phyloP scores from a whole-genome alignment of 2,888 invertebrate genomes.

The Drosophila nigritarsus region DNA sequence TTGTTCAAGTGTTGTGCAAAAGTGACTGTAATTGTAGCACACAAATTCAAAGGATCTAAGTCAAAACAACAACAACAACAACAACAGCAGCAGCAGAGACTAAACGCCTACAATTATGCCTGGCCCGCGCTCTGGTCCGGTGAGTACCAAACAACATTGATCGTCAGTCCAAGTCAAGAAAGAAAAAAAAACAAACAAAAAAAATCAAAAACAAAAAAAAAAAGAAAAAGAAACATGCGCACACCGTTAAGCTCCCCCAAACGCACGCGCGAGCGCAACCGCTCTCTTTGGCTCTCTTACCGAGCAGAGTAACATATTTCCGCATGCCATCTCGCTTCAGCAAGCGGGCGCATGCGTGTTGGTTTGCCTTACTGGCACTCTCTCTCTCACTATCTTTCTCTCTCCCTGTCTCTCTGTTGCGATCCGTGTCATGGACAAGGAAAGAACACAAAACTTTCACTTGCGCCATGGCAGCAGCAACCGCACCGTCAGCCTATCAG shows the following conservation, averaged over 20 bases:
- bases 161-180: constrained; percentile 25
- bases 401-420: constrained; percentile 14
- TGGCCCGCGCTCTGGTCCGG: constrained; percentile 85
- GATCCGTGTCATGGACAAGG: constrained; percentile 69
- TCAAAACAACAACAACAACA: constrained; percentile 2
- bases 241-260: constrained; percentile 20
- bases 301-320: constrained; percentile 59
- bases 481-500: constrained; percentile 36
- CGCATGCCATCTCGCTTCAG: constrained; percentile 58
- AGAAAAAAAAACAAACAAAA: background rate
- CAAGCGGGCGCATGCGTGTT: constrained; percentile 32
- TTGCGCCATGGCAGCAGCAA: constrained; percentile 41
- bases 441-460: constrained; percentile 76
- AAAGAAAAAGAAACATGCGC: constrained; percentile 7
- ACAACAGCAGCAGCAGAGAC: constrained; percentile 42
- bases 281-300: constrained; percentile 28
- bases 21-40: constrained; percentile 27
- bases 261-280: constrained; percentile 25
- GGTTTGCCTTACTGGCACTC: constrained; percentile 16
- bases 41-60: constrained; percentile 34
- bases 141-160: constrained; percentile 72
- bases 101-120: constrained; percentile 84
- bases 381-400: constrained; percentile 3
- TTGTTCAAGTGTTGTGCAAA: constrained; percentile 42
- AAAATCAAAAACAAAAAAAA: background rate